Base-by-base conservation (phyloP, 2,888 invertebrate species). In the Netelia inedita region DNA sequence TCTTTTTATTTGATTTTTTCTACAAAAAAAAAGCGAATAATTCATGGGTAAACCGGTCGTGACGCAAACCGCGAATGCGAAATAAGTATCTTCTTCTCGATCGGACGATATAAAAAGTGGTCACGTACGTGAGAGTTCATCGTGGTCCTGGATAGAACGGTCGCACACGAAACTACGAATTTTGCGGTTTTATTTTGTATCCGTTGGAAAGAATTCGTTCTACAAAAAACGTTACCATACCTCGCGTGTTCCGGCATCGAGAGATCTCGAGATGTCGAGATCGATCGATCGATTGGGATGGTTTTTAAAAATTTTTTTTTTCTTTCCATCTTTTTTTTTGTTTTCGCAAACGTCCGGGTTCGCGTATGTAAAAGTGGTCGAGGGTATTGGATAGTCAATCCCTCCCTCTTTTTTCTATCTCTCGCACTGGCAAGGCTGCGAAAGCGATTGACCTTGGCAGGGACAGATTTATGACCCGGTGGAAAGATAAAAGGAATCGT, bases 71-170 rank as follows among this genome's bases (percentile, higher is more conserved):
- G 61, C 61, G 82, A 72, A 81, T 75, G 71, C 74, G 43, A 75
- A 68, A 43, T 23, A 50, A 21, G 23, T 79, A 83, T 46, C 59
- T 63, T 82, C 82, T 23, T 79, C 71, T 55, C 87, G 87, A 89
- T 87, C 19, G 71, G 71, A 73, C 76, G 68, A 87, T 88, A 89
- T 79, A 86, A 85, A 89, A 84, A 82, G 80, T 65, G 81, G 82
- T 89, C 88, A 89, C 89, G 89, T 89, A 86, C 84, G 68, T 61
- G 71, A 55, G 43, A 19, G 10, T 50, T 53, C 61, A 23, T n/a
- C n/a, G 9, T 50, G n/a, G 14, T 46, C 3, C 46, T 46, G 10
- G 46, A 46, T 46, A 46, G 8, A 14, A 46, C 14, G 46, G 10
- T 14, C 2, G 11, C 11, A 43, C 1, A 43, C 8, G 1, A 10